Conservation (phyloP, 2,888 invertebrate genomes). For the Drosophila multiciliata region DNA sequence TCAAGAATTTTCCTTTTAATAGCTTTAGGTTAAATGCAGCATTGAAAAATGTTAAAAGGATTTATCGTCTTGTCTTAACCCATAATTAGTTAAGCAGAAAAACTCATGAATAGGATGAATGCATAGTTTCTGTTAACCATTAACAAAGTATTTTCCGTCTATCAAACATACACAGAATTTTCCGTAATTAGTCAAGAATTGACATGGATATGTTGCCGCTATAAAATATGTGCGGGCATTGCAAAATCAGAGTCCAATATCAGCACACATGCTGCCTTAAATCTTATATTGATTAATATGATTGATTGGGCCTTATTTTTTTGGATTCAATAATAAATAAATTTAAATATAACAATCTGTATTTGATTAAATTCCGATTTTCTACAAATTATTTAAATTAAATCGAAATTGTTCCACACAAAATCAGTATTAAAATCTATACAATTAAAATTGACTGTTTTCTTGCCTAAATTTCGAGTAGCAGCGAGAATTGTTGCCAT, state of each 20-base stretch:
- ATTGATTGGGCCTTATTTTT: too few relatives aligned
- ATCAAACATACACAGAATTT: not conserved
- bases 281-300: too few relatives aligned
- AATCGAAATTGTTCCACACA: too few relatives aligned
- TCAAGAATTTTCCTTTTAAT: not conserved
- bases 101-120: conserved; percentile 9
- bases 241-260: not conserved
- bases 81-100: not conserved
- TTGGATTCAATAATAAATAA: too few relatives aligned
- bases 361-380: too few relatives aligned
- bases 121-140: not conserved
- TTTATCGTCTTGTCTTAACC: not conserved
- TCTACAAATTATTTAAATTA: too few relatives aligned
- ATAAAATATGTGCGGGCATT: not conserved
- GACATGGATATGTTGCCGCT: not conserved
- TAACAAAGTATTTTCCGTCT: not conserved
- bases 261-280: too few relatives aligned
- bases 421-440: too few relatives aligned
- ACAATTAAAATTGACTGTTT: not conserved
- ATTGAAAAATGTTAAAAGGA: not conserved
- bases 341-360: too few relatives aligned
- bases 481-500: not conserved
- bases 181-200: not conserved
- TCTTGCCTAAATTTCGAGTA: not conserved
- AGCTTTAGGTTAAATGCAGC: not conserved